phyloP scores from a whole-genome alignment of 2,797 vertebrate species.

The Tapera naevia region DNA sequence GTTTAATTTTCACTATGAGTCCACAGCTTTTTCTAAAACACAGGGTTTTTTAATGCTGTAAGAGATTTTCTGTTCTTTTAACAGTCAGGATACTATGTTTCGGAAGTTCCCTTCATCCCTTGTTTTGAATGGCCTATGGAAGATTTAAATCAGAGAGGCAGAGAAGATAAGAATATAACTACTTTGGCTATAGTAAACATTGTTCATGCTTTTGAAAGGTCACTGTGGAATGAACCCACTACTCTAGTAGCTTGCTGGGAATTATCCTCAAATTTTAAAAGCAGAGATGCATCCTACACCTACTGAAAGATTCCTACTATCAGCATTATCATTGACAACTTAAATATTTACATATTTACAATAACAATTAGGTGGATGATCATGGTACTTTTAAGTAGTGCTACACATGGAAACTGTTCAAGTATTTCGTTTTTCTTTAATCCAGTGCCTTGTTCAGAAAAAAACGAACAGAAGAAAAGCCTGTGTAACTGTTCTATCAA shows the following conservation, averaged over 20 bases:
- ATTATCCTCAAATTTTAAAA: neutral
- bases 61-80: neutral
- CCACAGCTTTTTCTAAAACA: neutral
- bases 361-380: neutral
- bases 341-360: neutral
- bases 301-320: neutral
- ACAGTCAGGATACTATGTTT: neutral
- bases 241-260: neutral
- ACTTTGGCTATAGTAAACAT: neutral
- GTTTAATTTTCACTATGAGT: neutral
- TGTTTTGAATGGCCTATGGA: neutral
- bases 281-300: neutral
- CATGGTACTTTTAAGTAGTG: neutral
- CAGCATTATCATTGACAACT: accelerated
- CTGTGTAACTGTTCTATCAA: neutral
- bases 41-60: neutral
- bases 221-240: neutral
- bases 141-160: neutral
- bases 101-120: neutral
- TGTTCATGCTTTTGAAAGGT: neutral
- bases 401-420: neutral
- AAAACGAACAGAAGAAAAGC: neutral
- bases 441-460: neutral
- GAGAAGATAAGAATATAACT: neutral
- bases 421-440: neutral